Percentiles rank a stretch among this genome's conserved stretches.
phyloP scores from a whole-genome alignment of 2,797 vertebrate genomes.

The Otus scops region DNA sequence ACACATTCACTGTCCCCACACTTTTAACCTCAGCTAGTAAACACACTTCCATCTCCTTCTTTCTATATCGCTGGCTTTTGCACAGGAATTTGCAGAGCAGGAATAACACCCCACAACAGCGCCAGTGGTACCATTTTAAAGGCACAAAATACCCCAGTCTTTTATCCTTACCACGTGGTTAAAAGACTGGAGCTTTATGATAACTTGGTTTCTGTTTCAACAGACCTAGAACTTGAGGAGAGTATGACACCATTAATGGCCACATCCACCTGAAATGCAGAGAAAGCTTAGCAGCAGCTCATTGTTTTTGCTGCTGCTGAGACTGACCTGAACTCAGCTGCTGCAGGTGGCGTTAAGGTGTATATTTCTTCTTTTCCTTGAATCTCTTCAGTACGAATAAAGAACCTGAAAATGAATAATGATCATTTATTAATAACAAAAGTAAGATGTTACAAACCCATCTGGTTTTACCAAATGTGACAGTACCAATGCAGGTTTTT shows the following conservation, averaged over 20 bases:
- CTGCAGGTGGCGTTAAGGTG: rapidly evolving
- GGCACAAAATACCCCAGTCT: not conserved
- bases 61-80: not conserved
- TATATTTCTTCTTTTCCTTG: not conserved
- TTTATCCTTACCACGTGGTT: not conserved
- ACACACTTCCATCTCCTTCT: not conserved
- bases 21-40: not conserved
- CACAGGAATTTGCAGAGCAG: not conserved
- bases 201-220: not conserved
- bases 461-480: not conserved
- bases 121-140: not conserved
- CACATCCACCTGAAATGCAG: not conserved
- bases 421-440: not conserved
- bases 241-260: not conserved
- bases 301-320: not conserved
- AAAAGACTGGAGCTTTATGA: not conserved
- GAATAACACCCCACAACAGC: not conserved
- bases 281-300: not conserved
- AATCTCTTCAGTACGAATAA: not conserved
- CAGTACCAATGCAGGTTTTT: not conserved
- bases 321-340: not conserved
- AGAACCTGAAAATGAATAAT: not conserved
- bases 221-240: not conserved
- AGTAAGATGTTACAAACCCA: not conserved
- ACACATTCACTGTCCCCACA: not conserved